phyloP scores from a whole-genome alignment of 2,113 vertebrate species.

The Planiliza haematocheilus region DNA sequence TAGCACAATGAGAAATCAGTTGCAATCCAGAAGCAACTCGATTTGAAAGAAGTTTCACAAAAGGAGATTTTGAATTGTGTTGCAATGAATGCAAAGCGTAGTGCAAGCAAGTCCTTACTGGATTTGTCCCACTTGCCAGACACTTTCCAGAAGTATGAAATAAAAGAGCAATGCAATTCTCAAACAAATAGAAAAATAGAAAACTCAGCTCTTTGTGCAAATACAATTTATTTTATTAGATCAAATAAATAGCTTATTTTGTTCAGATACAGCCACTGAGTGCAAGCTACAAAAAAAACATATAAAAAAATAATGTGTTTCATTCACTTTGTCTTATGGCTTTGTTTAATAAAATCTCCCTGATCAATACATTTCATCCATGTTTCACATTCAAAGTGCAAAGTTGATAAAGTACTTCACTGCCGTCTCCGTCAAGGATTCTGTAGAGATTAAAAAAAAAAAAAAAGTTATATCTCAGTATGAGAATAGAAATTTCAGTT shows the following conservation, averaged over 20 bases:
- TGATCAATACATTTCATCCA: neutral
- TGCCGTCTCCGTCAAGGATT: conserved; percentile 18
- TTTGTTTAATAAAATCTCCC: neutral
- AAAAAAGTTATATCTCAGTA: neutral
- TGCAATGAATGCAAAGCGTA: no score
- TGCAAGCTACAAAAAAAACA: neutral
- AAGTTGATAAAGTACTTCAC: conserved; percentile 2
- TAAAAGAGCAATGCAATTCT: no score
- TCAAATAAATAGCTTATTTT: conserved; percentile 34
- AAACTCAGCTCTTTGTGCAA: no score
- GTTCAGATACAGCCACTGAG: conserved; percentile 25
- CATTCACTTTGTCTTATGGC: neutral
- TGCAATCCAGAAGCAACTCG: no score
- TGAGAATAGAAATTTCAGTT: no score
- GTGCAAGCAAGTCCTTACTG: no score
- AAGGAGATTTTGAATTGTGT: no score
- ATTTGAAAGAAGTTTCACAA: no score
- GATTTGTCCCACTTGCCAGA: no score
- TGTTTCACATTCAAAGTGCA: conserved; percentile 49
- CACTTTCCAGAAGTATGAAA: no score
- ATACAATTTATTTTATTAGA: conserved; percentile 21
- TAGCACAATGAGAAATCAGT: no score
- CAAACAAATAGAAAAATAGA: no score
- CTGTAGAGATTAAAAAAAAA: conserved; percentile 42
- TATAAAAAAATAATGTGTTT: conserved; percentile 2